These are phyloP conservation scores for Tyto alba DNA, from an alignment of 2,113 vertebrate species.

Conservation along the genomic window DNA sequence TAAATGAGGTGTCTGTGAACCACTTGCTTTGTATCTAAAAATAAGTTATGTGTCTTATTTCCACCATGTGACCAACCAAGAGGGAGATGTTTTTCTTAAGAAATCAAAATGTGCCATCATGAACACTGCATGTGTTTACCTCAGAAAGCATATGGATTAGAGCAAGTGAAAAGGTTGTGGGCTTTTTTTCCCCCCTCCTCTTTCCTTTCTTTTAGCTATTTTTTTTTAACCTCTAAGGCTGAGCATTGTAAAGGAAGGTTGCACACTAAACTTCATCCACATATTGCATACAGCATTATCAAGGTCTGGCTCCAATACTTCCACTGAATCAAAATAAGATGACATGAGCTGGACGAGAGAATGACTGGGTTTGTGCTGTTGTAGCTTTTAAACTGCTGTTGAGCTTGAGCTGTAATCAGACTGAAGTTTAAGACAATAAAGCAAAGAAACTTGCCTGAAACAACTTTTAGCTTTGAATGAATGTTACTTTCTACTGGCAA, in stretches of 20 bases:
- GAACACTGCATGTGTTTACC: not conserved
- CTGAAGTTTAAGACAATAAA: conserved; percentile 4
- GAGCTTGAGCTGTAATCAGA: not conserved
- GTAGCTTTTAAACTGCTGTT: not conserved
- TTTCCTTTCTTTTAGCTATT: not conserved
- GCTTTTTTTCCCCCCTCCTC: rapidly evolving
- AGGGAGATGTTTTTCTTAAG: not conserved
- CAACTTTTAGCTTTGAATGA: not conserved
- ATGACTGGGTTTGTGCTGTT: not conserved
- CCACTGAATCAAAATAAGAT: not conserved
- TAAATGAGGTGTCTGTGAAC: not conserved
- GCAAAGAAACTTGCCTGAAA: not conserved
- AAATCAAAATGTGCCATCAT: not conserved
- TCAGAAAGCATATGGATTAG: not conserved
- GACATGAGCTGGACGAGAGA: not conserved
- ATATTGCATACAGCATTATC: not conserved
- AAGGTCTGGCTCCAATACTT: not conserved
- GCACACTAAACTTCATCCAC: not conserved
- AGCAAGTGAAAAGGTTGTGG: not conserved
- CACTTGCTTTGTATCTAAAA: not conserved
- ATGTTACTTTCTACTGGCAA: not conserved
- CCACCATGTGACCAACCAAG: not conserved
- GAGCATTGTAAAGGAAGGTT: not conserved
- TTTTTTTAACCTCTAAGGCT: not conserved
- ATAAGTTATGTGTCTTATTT: not conserved